Evolutionary conservation across 2,888 invertebrate species (phyloP), one percentile per base, ranked within the genome.

Genomic region (Apoda limacodes): DNA sequence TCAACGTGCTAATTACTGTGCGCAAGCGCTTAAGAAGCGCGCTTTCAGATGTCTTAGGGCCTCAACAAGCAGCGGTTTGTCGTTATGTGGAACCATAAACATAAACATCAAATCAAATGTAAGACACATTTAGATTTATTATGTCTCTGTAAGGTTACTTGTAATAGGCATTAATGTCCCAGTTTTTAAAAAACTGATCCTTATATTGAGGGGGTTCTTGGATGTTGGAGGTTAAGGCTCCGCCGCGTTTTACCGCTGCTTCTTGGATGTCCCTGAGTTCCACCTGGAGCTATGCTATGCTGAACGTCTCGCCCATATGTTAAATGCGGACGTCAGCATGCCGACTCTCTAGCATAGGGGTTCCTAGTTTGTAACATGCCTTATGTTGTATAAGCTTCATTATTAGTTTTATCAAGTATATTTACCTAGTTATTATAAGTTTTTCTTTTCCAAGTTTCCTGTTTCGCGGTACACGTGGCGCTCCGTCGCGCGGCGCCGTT

Each of bases 381-480:
- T 70, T 67, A 66, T 50, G 48, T 64, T 66, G 40, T 57, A 57
- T 71, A 74, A 72, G 70, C 65, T 70, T 75, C 67, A 47, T 47
- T 43, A 36, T 59, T 70, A 70, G 63, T 70, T 58, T 57, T 62
- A 61, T 65, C 58, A 62, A 64, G 56, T 67, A 66, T 68, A 62
- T 62, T 65, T 67, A 65, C 60, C 50, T 69, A 65, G 56, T 60
- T 60, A 48, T 57, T 52, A 53, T 50, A 37, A 53, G 50, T 50
- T 49, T 61, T 63, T 64, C 62, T 67, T 65, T 71, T 66, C 64
- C 61, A 60, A 58, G 66, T 68, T 63, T 72, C 69, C 72, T 69
- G 66, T 68, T 63, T 60, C 62, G 60, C 59, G n/a, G 51, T 41
- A 39, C 17, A 51, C 55, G 45, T 39, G 50, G 51, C n/a, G n/a